Evolutionary conservation across 2,888 invertebrate species (phyloP), one percentile per base, ranked within the genome.

Genomic region (Drosophila peninsularis): DNA sequence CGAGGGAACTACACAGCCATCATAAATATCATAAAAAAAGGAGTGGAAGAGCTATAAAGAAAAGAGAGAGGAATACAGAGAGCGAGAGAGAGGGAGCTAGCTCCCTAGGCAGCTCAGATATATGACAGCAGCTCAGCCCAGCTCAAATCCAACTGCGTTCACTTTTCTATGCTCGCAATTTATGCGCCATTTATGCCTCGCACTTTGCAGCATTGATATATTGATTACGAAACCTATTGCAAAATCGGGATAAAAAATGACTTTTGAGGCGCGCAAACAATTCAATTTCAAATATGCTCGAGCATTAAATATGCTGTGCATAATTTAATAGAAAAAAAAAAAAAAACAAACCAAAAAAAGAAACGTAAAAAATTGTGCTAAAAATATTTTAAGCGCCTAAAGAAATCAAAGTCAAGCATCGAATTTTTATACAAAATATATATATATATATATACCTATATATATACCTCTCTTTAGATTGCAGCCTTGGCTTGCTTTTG

Each of bases 161-260:
- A 60, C 60, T 76, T 78, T 62, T 11, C 47, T 32, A 54, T 65
- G 57, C 67, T 56, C 47, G 45, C 69, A 89, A 87, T 79, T 87
- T 89, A 80, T 84, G 85, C 88, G 72, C 71, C 81, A 86, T 88
- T 86, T 85, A 86, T 87, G 81, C 79, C 84, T 75, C 75, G 71
- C 83, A 77, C 81, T 75, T 79, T 72, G 75, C 82, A 87, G 76
- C 84, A 84, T 82, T 82, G 85, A 82, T 80, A 62, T 74, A 78
- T 76, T 74, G 79, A 70, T 78, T 65, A 67, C 66, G 68, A 69
- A 73, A 85, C 71, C 73, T 71, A 82, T 85, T 50, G 60, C 63
- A 53, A 55, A 73, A 70, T 78, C 75, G 56, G 58, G 76, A 88
- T 86, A 83, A 88, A 74, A 88, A 88, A 86, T 73, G 75, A 86